Evolutionary conservation across 2,113 vertebrate species (phyloP).

Genomic region (Lota lota): DNA sequence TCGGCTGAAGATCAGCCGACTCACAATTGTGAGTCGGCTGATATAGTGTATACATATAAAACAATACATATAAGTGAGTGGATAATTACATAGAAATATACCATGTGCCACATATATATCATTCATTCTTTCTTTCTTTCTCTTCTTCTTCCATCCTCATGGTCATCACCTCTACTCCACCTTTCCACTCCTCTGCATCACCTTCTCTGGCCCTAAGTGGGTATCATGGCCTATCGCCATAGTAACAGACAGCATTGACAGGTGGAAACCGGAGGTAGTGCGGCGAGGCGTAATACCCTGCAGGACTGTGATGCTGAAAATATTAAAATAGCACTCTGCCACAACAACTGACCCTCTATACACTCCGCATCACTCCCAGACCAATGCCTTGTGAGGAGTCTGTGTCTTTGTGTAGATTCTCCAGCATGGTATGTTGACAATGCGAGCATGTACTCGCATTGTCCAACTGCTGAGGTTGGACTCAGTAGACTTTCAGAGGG

Average conservation of each 20-base stretch:
- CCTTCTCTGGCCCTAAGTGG: slow-evolving; percentile 24
- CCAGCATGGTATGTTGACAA: slow-evolving; percentile 34
- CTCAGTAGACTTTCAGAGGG: slow-evolving; percentile 14
- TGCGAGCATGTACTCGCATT: slow-evolving; percentile 33
- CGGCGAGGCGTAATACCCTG: slow-evolving; percentile 58
- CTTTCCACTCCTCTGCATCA: slow-evolving; percentile 16
- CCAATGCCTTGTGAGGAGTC: background rate
- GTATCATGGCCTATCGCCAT: slow-evolving; percentile 70
- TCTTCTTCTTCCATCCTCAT: slow-evolving; percentile 9
- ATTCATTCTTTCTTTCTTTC: slow-evolving; percentile 27
- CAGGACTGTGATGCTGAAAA: slow-evolving; percentile 53
- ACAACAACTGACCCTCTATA: slow-evolving; percentile 17
- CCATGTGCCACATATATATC: slow-evolving; percentile 13
- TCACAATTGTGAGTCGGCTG: background rate
- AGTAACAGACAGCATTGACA: slow-evolving; percentile 77
- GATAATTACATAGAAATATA: background rate
- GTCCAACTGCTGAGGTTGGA: slow-evolving; percentile 27
- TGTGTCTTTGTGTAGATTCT: slow-evolving; percentile 22
- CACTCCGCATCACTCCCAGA: background rate
- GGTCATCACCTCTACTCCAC: slow-evolving; percentile 29
- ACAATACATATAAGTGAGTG: background rate
- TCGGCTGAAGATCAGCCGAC: background rate
- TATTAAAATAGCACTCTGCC: slow-evolving; percentile 31
- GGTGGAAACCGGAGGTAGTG: slow-evolving; percentile 71
- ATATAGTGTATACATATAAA: background rate